Percentiles rank a stretch among this genome's conserved stretches.
Conservation (phyloP, 2,888 invertebrate species). For the Gastrophysa polygoni region DNA sequence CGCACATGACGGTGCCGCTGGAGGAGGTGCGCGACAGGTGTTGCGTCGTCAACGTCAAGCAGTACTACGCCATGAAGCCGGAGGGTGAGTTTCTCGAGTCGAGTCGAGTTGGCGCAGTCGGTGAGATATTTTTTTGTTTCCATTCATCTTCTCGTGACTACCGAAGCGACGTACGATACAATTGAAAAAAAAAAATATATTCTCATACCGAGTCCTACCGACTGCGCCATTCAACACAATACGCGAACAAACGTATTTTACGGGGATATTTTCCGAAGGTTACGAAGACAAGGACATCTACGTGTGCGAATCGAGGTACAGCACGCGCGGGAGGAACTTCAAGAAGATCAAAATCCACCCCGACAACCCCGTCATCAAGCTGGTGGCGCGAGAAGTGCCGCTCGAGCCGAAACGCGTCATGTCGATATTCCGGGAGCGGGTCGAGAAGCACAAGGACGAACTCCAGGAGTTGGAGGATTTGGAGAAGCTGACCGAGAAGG, state of each 20-base stretch:
- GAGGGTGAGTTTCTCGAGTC: slow-evolving; percentile 63
- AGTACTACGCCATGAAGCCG: slow-evolving; percentile 89
- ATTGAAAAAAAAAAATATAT: no score
- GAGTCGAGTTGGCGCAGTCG: no score
- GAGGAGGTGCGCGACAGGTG: slow-evolving; percentile 88
- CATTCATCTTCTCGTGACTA: no score
- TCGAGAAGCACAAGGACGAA: slow-evolving; percentile 90
- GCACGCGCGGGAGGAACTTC: slow-evolving; percentile 82
- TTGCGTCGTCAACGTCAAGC: slow-evolving; percentile 91
- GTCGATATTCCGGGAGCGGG: slow-evolving; percentile 90
- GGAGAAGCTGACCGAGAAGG: slow-evolving; percentile 83
- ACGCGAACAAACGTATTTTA: no score
- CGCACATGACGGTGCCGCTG: slow-evolving; percentile 82
- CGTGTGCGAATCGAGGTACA: slow-evolving; percentile 96
- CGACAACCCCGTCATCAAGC: slow-evolving; percentile 67
- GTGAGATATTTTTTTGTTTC: not conserved
- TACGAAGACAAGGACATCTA: slow-evolving; percentile 92
- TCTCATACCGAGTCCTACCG: no score
- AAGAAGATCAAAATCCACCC: slow-evolving; percentile 91
- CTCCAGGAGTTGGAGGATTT: slow-evolving; percentile 82
- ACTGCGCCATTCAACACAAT: no score
- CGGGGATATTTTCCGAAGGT: no score
- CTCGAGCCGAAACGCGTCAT: slow-evolving; percentile 86
- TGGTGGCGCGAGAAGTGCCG: slow-evolving; percentile 72
- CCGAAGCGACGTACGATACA: no score